These are phyloP conservation scores for Mola mola DNA, from an alignment of 2,113 vertebrate genomes.

Conservation along the genomic window DNA sequence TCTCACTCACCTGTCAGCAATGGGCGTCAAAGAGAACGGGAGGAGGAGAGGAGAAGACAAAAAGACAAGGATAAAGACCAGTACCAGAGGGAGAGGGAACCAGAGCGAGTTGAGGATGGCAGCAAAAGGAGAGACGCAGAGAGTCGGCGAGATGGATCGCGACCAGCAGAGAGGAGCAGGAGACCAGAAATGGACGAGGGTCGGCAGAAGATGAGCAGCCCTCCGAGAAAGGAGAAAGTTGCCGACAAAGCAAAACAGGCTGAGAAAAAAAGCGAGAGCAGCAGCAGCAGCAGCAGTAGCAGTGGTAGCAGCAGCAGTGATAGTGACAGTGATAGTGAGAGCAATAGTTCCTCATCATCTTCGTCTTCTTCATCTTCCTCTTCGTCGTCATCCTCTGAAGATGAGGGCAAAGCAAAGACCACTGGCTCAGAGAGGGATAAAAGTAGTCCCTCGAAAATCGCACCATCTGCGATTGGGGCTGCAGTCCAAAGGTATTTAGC, in stretches of 20 bases:
- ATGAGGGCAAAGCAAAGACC: slow-evolving; percentile 52
- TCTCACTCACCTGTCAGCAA: slow-evolving; percentile 34
- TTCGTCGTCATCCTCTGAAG: slow-evolving; percentile 71
- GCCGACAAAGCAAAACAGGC: slow-evolving; percentile 28
- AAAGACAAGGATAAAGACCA: too few species aligned
- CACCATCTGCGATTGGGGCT: slow-evolving; percentile 30
- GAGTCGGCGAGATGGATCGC: neutral
- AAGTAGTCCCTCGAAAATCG: neutral
- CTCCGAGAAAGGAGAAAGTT: slow-evolving; percentile 7
- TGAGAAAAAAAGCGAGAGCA: slow-evolving; percentile 50
- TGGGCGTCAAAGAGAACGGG: slow-evolving; percentile 25
- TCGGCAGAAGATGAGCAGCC: slow-evolving; percentile 40
- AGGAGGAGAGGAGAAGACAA: slow-evolving; percentile 12
- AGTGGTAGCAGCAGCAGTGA: slow-evolving; percentile 53
- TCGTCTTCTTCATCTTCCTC: slow-evolving; percentile 73
- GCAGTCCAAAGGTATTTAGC: slow-evolving; percentile 53
- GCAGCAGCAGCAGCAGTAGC: slow-evolving; percentile 48
- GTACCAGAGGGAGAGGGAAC: neutral
- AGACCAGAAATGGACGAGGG: slow-evolving; percentile 2
- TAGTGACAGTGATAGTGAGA: slow-evolving; percentile 62
- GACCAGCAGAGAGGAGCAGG: neutral
- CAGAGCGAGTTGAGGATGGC: slow-evolving; percentile 1
- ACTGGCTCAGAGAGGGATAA: slow-evolving; percentile 17
- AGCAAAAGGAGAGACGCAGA: slow-evolving; percentile 30
- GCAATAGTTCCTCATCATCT: slow-evolving; percentile 76